These are phyloP conservation scores for Desmodus rotundus DNA, from an alignment of 2,113 vertebrate genomes.

Conservation along the genomic window DNA sequence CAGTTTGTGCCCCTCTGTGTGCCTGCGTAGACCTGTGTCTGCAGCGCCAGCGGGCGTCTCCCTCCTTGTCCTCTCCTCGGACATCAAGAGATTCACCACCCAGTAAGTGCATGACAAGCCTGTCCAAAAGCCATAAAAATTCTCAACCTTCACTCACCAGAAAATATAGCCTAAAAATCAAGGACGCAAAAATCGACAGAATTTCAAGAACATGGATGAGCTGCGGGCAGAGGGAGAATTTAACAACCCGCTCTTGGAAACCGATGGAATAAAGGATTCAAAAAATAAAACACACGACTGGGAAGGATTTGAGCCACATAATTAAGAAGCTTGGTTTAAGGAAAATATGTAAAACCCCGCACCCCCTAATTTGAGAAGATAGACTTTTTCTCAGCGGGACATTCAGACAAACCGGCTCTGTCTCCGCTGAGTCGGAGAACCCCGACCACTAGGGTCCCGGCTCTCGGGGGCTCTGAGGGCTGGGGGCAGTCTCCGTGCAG, in stretches of 20 bases:
- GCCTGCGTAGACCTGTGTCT: neutral
- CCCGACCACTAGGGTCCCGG: accelerated
- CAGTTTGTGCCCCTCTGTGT: accelerated
- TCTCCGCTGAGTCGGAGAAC: neutral
- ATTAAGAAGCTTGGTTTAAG: neutral
- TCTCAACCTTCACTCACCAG: neutral
- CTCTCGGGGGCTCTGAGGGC: neutral
- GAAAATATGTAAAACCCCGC: neutral
- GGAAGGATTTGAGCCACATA: neutral
- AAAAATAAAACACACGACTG: neutral
- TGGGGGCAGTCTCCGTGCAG: neutral
- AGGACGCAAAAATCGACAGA: neutral
- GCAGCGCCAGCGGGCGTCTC: neutral
- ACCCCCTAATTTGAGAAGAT: neutral
- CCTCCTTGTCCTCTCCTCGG: neutral
- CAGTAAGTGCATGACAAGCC: neutral
- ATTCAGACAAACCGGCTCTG: neutral
- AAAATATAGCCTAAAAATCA: neutral
- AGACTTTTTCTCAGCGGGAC: neutral
- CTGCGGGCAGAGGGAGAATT: neutral
- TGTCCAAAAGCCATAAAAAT: neutral
- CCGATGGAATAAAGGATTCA: neutral
- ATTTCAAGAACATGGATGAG: neutral
- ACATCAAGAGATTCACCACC: neutral
- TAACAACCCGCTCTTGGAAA: neutral